Evolutionary conservation across 2,113 vertebrate genomes (phyloP).

Genomic region (Tiliqua scincoides): DNA sequence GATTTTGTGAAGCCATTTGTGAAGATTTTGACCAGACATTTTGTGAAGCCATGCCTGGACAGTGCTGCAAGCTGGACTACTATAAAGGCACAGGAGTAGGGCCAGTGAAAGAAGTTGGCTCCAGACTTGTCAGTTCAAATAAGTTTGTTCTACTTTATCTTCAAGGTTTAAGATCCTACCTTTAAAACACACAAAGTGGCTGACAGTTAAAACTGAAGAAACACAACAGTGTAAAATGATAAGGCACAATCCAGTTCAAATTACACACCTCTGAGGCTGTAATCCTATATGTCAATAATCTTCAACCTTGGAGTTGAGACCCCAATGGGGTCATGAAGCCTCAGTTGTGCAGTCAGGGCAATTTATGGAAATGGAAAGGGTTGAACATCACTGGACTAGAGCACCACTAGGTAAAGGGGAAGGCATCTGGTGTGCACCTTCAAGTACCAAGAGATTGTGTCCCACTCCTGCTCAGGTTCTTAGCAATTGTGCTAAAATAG

Average conservation of each 20-base stretch:
- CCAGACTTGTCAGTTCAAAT: background rate
- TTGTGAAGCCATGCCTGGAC: background rate
- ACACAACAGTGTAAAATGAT: background rate
- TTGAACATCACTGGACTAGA: too few relatives aligned
- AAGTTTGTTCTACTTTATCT: background rate
- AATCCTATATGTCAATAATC: too few relatives aligned
- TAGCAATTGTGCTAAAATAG: too few relatives aligned
- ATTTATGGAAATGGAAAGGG: too few relatives aligned
- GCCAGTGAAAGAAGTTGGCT: background rate
- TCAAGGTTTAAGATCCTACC: background rate
- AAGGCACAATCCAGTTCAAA: background rate
- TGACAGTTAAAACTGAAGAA: background rate
- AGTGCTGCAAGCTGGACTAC: background rate
- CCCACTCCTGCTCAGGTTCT: too few relatives aligned
- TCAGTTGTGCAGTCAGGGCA: too few relatives aligned
- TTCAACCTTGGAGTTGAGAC: too few relatives aligned
- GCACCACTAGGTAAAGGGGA: too few relatives aligned
- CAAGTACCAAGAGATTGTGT: too few relatives aligned
- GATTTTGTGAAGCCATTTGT: background rate
- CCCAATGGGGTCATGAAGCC: too few relatives aligned
- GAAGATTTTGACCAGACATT: too few relatives aligned
- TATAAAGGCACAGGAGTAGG: background rate
- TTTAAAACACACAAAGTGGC: background rate
- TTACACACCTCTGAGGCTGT: background rate
- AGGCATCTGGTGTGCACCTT: too few relatives aligned